Base-by-base conservation (phyloP, 2,888 invertebrate genomes). In the Strigamia crassipes region DNA sequence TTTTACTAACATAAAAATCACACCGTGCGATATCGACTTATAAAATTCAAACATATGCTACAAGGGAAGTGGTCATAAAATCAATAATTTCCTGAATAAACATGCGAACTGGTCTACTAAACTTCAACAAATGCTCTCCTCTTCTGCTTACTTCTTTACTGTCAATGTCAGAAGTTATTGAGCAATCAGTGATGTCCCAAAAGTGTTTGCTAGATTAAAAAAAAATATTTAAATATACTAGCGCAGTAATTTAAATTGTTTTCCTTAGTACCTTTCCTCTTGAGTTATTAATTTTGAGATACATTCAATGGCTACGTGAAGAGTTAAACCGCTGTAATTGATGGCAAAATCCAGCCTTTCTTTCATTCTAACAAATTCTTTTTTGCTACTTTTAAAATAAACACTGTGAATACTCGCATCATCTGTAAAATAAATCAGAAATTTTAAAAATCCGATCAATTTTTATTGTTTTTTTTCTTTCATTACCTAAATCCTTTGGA, bases 51-150 rank as follows among this genome's bases (percentile, higher is more conserved):
- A 61, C 21, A 12, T 61, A 61, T 0, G 61, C 21, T 61, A 61
- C 18, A 0, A 61, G 21, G 5, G 61, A 61, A n/a, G 61, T 23
- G 23, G 21, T 61, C 61, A 61, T 61, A 21, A 78, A 78, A 78
- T 78, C 31, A 27, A 18, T 38, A n/a, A 78, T 78, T 78, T 78
- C 78, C 2, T 78, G 34, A 78, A 78, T 38, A 9, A 78, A 38
- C 34, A 38, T 38, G 15, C 31, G 34, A 31, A 78, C 27, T 18
- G 78, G 78, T 38, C 78, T 2, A 34, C 31, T 1, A 38, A 38
- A 78, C 15, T 38, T 31, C 10, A 78, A 38, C 31, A 78, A 38
- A 15, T 78, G 34, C 34, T 78, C 18, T 5, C 78, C 78, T 31
- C 31, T 78, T 18, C 27, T 34, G 23, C 34, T n/a, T 12, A 78